Base-by-base conservation (phyloP, 2,113 vertebrate genomes). In the Callithrix jacchus region DNA sequence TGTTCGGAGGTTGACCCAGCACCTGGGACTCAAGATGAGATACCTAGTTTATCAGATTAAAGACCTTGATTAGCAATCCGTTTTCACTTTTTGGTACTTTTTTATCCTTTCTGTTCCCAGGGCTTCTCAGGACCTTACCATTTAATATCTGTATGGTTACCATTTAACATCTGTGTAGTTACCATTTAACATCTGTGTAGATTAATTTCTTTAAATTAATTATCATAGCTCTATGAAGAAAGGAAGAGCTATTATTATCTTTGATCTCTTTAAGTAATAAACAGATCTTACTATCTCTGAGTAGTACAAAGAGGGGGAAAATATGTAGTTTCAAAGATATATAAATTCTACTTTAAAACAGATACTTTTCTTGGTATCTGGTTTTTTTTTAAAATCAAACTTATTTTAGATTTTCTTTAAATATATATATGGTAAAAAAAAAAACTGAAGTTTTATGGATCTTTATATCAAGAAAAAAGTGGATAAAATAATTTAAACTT, bases 11-110 rank as follows among this genome's bases (percentile, higher is more conserved):
- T 27, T 77, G 52, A 45, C 35, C 27, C 10, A 2, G 66, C 66
- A 79, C 52, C 61, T 71, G 20, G 27, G 30, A 91, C 10, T 74
- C 64, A 85, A 3, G 25, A 58, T 14, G 5, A 93, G 37, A 93
- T 32, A 91, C 85, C 66, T 94, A 32, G 61, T 97, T 95, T 74
- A 79, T 30, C 54, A 93, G 37, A 74, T 66, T 56, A 93, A 93
- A 40, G 56, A 66, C 76, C 8, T 37, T 74, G 79, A 86, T 0
- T 47, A 49, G 32, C 74, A 84, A 89, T 91, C 40, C 40, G 47
- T 0, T n/a, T 35, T 84, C 64, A 88, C 37, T 71, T 79, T 86
- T n/a, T 32, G 17, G 20, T 47, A 73, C 16, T 85, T 37, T 74
- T 27, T 68, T 83, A 56, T 76, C 40, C 18, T 94, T 81, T n/a